Conservation (phyloP, 2,888 invertebrate genomes). For the Altica lythri region DNA sequence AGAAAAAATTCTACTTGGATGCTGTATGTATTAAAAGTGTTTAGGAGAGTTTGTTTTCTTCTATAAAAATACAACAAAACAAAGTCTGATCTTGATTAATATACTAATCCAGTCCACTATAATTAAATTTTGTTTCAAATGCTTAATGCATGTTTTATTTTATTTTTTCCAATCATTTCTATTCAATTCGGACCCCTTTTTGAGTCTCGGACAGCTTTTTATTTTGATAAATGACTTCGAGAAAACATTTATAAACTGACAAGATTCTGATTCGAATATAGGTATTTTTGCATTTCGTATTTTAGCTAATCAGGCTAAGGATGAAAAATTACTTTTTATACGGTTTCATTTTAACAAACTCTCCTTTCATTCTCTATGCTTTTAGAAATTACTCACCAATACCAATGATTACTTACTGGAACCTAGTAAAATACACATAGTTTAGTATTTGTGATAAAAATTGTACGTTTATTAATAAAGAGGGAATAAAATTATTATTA, state of each 20-base stretch:
- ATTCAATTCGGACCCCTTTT: neutral
- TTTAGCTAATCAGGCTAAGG: conserved; percentile 3
- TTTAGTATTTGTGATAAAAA: conserved; percentile 32
- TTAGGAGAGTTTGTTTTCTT: conserved; percentile 39
- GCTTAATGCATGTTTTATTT: too few relatives aligned
- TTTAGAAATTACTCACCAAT: conserved; percentile 44
- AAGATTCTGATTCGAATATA: conserved; percentile 1
- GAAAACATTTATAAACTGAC: neutral
- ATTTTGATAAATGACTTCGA: conserved; percentile 10
- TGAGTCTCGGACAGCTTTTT: neutral
- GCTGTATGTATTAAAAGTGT: conserved; percentile 36
- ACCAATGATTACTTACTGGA: conserved; percentile 46
- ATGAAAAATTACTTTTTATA: conserved; percentile 2
- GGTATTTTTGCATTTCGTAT: conserved; percentile 4
- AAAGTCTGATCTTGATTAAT: too few relatives aligned
- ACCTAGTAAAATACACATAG: conserved; percentile 45
- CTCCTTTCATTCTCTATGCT: conserved; percentile 28
- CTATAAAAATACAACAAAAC: too few relatives aligned
- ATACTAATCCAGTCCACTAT: too few relatives aligned
- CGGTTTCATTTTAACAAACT: conserved; percentile 25
- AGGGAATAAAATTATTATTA: neutral
- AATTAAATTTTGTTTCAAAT: too few relatives aligned
- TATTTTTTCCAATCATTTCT: too few relatives aligned
- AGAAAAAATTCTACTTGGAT: conserved; percentile 36
- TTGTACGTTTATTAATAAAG: conserved; percentile 10